Conservation (phyloP, 2,888 invertebrate genomes). For the Lycaena phlaeas region DNA sequence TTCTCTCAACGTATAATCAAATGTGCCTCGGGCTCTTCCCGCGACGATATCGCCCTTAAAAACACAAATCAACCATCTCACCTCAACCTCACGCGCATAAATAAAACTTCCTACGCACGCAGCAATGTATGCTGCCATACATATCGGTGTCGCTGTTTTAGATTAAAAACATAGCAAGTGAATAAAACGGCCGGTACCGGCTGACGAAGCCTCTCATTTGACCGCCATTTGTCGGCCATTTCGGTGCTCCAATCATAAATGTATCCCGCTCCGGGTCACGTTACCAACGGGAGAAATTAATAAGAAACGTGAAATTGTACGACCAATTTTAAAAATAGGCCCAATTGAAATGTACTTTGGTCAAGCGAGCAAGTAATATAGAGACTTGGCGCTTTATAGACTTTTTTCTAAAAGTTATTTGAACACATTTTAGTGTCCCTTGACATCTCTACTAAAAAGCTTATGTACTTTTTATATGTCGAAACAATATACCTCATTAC, state of each 20-base stretch:
- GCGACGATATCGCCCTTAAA: conserved; percentile 27
- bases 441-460: too few species aligned
- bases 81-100: neutral
- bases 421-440: too few species aligned
- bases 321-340: too few species aligned
- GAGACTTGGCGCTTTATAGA: too few species aligned
- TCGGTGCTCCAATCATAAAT: conserved; percentile 71
- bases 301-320: conserved; percentile 57
- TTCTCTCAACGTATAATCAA: conserved; percentile 72
- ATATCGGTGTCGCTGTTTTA: conserved; percentile 8
- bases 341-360: too few species aligned
- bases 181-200: conserved; percentile 53
- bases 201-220: conserved; percentile 71
- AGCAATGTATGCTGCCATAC: conserved; percentile 14
- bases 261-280: conserved; percentile 67
- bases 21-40: conserved; percentile 59
- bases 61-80: conserved; percentile 27
- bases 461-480: too few species aligned
- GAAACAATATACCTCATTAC: too few species aligned
- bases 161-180: conserved; percentile 42
- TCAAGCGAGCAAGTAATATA: too few species aligned
- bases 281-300: conserved; percentile 70
- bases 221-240: conserved; percentile 72
- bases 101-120: neutral
- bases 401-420: too few species aligned